Evolutionary conservation across 2,888 invertebrate genomes (phyloP).

Genomic region (Dicroscelio sp.): DNA sequence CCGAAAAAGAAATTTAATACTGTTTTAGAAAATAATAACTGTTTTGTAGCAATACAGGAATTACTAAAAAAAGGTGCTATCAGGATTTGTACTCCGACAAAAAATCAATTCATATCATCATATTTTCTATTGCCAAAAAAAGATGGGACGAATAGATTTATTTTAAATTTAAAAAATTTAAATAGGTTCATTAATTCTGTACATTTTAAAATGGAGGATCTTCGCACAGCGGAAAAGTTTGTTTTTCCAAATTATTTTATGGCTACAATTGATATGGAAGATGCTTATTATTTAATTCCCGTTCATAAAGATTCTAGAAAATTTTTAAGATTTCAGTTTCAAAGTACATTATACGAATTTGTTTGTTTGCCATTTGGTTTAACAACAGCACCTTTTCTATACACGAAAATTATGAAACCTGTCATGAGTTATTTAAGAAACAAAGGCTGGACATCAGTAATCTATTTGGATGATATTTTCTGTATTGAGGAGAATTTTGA

Average conservation of each 20-base stretch:
- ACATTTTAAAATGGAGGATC: conserved; percentile 13
- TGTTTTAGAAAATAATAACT: not conserved
- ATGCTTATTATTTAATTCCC: not conserved
- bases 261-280: conserved; percentile 6
- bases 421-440: not conserved
- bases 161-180: not conserved
- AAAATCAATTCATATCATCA: not conserved
- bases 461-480: not conserved
- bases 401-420: conserved; percentile 21
- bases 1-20: not conserved
- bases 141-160: conserved; percentile 3
- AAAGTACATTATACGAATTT: conserved; percentile 4
- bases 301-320: not conserved
- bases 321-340: not conserved
- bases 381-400: conserved; percentile 5
- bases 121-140: conserved; percentile 7
- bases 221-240: not conserved
- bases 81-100: not conserved
- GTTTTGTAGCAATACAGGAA: not conserved
- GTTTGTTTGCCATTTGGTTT: conserved; percentile 27
- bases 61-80: not conserved
- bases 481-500: not conserved
- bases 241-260: not conserved
- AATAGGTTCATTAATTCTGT: not conserved
- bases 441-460: conserved; percentile 32